These are phyloP conservation scores for Plumapathes pennacea DNA, from an alignment of 92 coral and sea anemone species.

Conservation along the genomic window DNA sequence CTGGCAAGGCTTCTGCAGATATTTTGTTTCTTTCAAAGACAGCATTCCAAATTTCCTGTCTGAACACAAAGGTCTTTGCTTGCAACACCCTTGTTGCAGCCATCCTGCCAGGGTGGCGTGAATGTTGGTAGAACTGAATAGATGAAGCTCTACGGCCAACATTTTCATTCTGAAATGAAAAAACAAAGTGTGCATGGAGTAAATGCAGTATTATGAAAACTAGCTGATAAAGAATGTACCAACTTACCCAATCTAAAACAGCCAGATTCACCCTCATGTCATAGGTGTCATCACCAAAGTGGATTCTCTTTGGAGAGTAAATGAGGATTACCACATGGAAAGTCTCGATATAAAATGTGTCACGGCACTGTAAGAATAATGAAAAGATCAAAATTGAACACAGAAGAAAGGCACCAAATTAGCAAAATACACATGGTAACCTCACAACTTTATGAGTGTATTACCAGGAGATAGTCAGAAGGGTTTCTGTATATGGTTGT, in stretches of 20 bases:
- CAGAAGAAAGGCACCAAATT: no score
- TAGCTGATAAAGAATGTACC: neutral
- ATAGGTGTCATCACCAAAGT: constrained; percentile 12
- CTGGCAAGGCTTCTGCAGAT: neutral
- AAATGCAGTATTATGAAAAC: no score
- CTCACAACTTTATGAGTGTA: no score
- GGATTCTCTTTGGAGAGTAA: constrained; percentile 29
- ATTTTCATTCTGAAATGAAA: constrained; percentile 38
- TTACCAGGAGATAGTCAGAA: constrained; percentile 38
- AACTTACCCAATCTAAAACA: constrained; percentile 23
- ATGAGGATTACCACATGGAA: constrained; percentile 26
- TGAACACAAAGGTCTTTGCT: constrained; percentile 16
- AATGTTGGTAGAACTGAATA: constrained; percentile 24
- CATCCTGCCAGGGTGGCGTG: constrained; percentile 20
- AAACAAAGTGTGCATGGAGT: no score
- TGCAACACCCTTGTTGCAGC: constrained; percentile 24
- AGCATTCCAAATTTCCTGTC: constrained; percentile 14
- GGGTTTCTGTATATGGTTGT: constrained; percentile 44
- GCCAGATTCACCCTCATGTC: constrained; percentile 16
- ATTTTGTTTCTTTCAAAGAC: constrained; percentile 6
- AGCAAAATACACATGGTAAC: no score
- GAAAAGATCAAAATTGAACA: no score
- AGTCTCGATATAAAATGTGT: constrained; percentile 39
- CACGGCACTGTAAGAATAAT: constrained; percentile 46
- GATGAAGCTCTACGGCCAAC: constrained; percentile 22